phyloP scores from a whole-genome alignment of 2,113 vertebrate genomes.

The Phalacrocorax aristotelis region DNA sequence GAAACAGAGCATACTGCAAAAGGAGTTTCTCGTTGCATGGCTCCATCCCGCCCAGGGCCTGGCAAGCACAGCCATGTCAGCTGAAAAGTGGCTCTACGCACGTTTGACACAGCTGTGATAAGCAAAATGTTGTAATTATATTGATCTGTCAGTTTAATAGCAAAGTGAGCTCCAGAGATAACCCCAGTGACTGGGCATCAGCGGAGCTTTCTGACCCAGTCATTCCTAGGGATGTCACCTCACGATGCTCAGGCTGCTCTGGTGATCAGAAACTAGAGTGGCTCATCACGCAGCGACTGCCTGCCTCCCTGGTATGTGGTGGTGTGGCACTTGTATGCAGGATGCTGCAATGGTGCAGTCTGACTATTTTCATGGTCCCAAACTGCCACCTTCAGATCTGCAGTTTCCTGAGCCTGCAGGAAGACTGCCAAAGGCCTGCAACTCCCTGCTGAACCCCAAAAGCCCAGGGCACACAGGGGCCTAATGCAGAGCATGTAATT shows the following conservation, averaged over 20 bases:
- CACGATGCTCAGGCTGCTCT: neutral
- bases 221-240: neutral
- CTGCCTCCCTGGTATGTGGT: accelerated
- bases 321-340: neutral
- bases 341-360: neutral
- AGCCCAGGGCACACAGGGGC: neutral
- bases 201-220: neutral
- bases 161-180: neutral
- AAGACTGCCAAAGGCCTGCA: neutral
- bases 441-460: neutral
- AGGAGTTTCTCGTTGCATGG: neutral
- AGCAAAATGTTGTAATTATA: too few species aligned
- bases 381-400: neutral
- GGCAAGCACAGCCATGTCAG: neutral
- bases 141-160: neutral
- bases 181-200: neutral
- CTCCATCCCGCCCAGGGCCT: neutral
- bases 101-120: neutral
- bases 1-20: neutral
- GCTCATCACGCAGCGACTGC: accelerated
- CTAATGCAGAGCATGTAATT: neutral
- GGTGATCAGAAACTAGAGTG: neutral
- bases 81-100: accelerated
- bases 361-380: neutral
- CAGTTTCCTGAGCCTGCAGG: neutral